Evolutionary conservation across 2,113 vertebrate species (phyloP).

Genomic region (Carassius carassius): DNA sequence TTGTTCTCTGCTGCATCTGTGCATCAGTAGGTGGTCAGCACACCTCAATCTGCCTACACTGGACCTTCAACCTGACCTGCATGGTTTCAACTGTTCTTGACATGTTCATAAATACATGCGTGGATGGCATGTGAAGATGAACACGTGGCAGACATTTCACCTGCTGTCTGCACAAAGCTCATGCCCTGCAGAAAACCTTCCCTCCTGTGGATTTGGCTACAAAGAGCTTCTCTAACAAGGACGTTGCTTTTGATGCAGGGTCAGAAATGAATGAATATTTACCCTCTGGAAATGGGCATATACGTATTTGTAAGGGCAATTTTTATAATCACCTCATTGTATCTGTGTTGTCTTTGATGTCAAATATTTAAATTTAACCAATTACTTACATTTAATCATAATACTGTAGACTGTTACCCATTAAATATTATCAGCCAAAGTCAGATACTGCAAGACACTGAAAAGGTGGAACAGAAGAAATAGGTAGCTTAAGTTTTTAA

Average conservation of each 20-base stretch:
- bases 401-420: background rate
- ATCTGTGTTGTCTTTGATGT: background rate
- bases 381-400: background rate
- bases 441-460: background rate
- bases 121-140: constrained; percentile 45
- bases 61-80: constrained; percentile 52
- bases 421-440: background rate
- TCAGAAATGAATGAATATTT: background rate
- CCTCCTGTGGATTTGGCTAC: constrained; percentile 14
- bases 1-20: constrained; percentile 54
- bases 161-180: constrained; percentile 45
- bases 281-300: too few relatives aligned
- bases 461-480: background rate
- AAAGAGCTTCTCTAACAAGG: constrained; percentile 22
- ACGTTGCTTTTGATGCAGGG: background rate
- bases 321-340: background rate
- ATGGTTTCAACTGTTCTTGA: constrained; percentile 48
- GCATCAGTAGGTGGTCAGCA: constrained; percentile 50
- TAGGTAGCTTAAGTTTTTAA: background rate
- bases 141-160: constrained; percentile 49
- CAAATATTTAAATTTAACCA: background rate
- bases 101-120: constrained; percentile 55
- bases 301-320: background rate
- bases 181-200: constrained; percentile 33
- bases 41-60: constrained; percentile 31